Evolutionary conservation across 2,888 invertebrate species (phyloP).

Genomic region (Muschampia plurimacula): DNA sequence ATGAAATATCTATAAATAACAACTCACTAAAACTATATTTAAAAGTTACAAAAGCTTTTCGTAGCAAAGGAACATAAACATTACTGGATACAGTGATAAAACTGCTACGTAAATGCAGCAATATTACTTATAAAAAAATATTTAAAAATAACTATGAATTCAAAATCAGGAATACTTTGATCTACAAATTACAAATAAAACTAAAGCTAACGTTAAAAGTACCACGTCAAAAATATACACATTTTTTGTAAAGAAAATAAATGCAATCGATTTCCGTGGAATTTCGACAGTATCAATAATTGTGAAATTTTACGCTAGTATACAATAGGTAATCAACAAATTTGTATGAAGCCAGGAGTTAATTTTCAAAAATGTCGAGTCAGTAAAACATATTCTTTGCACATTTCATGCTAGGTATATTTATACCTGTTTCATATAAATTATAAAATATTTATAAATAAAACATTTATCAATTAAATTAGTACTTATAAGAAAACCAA

Average conservation of each 20-base stretch:
- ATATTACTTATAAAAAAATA: conserved; percentile 41
- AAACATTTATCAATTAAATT: too few relatives aligned
- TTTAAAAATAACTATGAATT: conserved; percentile 44
- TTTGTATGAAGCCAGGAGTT: not conserved
- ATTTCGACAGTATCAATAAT: not conserved
- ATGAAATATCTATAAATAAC: conserved; percentile 31
- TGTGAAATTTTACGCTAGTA: not conserved
- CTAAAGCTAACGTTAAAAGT: conserved; percentile 57
- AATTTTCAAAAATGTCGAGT: not conserved
- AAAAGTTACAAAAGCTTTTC: conserved; percentile 45
- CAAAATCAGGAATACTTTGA: conserved; percentile 39
- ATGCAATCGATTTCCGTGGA: conserved; percentile 55
- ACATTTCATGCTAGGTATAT: not conserved
- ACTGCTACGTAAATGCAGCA: conserved; percentile 26
- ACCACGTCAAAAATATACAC: conserved; percentile 66
- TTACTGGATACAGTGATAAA: conserved; percentile 48
- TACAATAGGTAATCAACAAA: not conserved
- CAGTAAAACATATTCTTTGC: too few relatives aligned
- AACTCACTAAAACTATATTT: conserved; percentile 45
- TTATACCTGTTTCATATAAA: not conserved
- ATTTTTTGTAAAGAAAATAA: conserved; percentile 57
- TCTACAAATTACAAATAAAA: conserved; percentile 53
- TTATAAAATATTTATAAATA: not conserved
- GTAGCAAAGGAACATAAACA: conserved; percentile 58
- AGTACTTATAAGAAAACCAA: too few relatives aligned